These are phyloP conservation scores for Eumaeus atala DNA, from an alignment of 1,140 invertebrate species.

Conservation along the genomic window DNA sequence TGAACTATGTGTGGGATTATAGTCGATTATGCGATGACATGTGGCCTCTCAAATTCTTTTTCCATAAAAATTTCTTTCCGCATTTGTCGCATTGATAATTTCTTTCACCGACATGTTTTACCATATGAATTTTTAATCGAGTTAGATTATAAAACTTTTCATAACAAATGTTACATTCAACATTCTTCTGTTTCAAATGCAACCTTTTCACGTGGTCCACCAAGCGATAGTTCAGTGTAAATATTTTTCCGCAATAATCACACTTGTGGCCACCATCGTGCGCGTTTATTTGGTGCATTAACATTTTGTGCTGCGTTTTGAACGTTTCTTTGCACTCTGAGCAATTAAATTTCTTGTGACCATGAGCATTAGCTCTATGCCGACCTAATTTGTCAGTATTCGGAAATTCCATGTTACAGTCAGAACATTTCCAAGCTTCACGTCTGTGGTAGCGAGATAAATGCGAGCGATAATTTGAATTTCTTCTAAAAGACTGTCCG, in stretches of 20 bases:
- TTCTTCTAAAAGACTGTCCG: slow-evolving; percentile 46
- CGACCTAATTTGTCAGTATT: slow-evolving; percentile 45
- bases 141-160: slow-evolving; percentile 58
- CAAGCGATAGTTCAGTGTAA: slow-evolving; percentile 58
- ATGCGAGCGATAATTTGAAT: slow-evolving; percentile 47
- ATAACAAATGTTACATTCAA: slow-evolving; percentile 50
- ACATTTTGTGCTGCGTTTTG: slow-evolving; percentile 47
- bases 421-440: slow-evolving; percentile 40
- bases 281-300: slow-evolving; percentile 52
- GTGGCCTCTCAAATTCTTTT: slow-evolving; percentile 52
- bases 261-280: slow-evolving; percentile 57
- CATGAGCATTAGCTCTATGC: slow-evolving; percentile 44
- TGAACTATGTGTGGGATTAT: no score
- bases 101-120: slow-evolving; percentile 79
- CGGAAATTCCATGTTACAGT: slow-evolving; percentile 45
- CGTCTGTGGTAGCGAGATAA: slow-evolving; percentile 43
- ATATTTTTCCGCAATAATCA: slow-evolving; percentile 48
- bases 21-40: slow-evolving; percentile 30
- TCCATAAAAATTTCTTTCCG: slow-evolving; percentile 76
- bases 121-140: slow-evolving; percentile 72
- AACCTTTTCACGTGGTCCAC: slow-evolving; percentile 49
- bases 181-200: slow-evolving; percentile 60
- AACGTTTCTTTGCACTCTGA: slow-evolving; percentile 50
- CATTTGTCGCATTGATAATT: slow-evolving; percentile 76
- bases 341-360: slow-evolving; percentile 50